phyloP scores from a whole-genome alignment of 2,113 vertebrate species.

The Antechinus flavipes region DNA sequence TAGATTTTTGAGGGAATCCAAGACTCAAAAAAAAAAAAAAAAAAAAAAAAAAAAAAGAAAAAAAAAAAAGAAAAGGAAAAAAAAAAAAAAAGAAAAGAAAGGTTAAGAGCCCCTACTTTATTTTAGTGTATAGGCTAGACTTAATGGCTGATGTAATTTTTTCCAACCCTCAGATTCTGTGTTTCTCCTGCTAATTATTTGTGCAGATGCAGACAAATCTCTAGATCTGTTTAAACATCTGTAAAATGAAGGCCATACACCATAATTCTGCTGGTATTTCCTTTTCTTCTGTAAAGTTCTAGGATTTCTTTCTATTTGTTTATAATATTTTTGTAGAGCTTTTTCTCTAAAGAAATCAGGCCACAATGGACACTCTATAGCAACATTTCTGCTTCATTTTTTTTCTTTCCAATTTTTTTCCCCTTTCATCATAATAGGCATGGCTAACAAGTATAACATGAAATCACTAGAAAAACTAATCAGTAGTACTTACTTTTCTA shows the following conservation, averaged over 20 bases:
- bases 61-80: not conserved
- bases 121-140: not conserved
- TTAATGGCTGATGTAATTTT: not conserved
- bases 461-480: not conserved
- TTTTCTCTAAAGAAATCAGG: slow-evolving; percentile 34
- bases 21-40: not conserved
- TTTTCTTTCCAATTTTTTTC: not conserved
- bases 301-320: not conserved
- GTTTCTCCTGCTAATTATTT: not conserved
- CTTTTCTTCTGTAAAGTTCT: not conserved
- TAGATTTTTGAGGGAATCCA: not conserved
- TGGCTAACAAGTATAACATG: not conserved
- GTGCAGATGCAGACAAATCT: not conserved
- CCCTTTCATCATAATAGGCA: not conserved
- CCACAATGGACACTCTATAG: not conserved
- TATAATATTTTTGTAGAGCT: not conserved
- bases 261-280: not conserved
- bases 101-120: not conserved
- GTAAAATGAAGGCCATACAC: not conserved
- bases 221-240: not conserved
- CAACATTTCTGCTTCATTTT: slow-evolving; percentile 24
- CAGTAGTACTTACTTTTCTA: not conserved
- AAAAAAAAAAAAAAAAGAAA: too few species aligned
- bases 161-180: not conserved
- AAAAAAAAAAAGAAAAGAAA: not conserved